Conservation (phyloP, 2,888 invertebrate genomes). For the Alentia gelatinosa region DNA sequence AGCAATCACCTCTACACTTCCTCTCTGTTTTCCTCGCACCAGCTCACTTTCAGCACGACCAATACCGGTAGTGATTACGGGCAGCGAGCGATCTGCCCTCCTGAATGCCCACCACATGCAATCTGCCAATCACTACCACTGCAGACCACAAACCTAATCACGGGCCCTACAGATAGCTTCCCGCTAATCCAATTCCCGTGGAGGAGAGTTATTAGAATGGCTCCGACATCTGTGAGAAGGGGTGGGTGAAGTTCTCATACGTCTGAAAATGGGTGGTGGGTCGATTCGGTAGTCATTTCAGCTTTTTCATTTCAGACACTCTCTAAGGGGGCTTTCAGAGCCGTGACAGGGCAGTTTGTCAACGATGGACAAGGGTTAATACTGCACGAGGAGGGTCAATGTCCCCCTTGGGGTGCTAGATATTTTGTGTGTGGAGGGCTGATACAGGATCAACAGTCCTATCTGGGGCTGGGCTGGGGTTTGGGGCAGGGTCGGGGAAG, state of each 20-base stretch:
- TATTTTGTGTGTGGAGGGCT: too few species aligned
- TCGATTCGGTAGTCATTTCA: not conserved
- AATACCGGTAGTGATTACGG: not conserved
- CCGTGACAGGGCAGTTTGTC: too few species aligned
- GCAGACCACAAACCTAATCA: not conserved
- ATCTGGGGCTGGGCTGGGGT: too few species aligned
- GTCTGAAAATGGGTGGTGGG: too few species aligned
- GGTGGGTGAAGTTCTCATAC: too few species aligned
- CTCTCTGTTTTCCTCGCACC: too few species aligned
- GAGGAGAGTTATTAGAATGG: not conserved
- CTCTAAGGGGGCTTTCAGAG: too few species aligned
- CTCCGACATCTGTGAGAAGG: not conserved
- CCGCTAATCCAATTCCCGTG: not conserved
- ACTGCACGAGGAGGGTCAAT: not conserved
- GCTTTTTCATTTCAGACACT: too few species aligned
- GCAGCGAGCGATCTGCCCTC: not conserved
- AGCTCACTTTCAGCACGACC: not conserved
- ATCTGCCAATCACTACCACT: not conserved
- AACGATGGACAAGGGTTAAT: not conserved
- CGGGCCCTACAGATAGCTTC: not conserved
- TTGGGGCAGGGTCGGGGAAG: too few species aligned
- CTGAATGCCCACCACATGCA: not conserved
- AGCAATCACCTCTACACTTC: too few species aligned
- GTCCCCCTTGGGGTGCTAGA: not conserved
- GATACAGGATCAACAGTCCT: too few species aligned